Percentiles rank a stretch among this genome's conserved stretches.
phyloP scores from a whole-genome alignment of 2,113 vertebrate species.

The Aleadryas rufinucha region DNA sequence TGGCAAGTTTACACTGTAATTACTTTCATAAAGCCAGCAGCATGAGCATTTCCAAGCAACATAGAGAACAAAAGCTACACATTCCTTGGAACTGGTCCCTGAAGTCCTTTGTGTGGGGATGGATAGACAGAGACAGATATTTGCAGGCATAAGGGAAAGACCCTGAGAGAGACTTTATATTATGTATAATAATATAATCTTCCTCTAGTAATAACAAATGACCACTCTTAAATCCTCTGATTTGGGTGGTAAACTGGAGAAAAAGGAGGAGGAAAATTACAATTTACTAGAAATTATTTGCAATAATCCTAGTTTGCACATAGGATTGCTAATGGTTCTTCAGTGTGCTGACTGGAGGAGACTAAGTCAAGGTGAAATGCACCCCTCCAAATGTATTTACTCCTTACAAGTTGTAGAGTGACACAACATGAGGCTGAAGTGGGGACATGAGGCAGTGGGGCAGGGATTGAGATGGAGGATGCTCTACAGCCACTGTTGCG shows the following conservation, averaged over 20 bases:
- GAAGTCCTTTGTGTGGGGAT: neutral
- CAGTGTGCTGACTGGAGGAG: neutral
- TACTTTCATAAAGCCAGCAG: neutral
- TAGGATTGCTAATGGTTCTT: neutral
- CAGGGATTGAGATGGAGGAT: neutral
- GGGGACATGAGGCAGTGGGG: neutral
- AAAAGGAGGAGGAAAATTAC: neutral
- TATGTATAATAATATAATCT: neutral
- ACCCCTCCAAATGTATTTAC: neutral
- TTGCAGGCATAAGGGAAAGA: neutral
- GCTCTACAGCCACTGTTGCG: neutral
- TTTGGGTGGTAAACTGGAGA: neutral
- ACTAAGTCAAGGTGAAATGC: neutral
- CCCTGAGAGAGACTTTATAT: neutral
- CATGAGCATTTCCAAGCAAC: neutral
- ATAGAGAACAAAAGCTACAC: neutral
- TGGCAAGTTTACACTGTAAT: neutral
- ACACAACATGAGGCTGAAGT: neutral
- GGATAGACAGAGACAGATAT: neutral
- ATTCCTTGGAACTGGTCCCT: slow-evolving; percentile 8
- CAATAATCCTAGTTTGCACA: neutral
- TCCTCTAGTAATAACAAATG: neutral
- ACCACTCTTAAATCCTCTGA: neutral
- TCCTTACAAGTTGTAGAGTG: neutral
- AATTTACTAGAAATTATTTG: neutral